These are phyloP conservation scores for Octodonta nipae DNA, from an alignment of 2,888 invertebrate genomes.

Conservation along the genomic window DNA sequence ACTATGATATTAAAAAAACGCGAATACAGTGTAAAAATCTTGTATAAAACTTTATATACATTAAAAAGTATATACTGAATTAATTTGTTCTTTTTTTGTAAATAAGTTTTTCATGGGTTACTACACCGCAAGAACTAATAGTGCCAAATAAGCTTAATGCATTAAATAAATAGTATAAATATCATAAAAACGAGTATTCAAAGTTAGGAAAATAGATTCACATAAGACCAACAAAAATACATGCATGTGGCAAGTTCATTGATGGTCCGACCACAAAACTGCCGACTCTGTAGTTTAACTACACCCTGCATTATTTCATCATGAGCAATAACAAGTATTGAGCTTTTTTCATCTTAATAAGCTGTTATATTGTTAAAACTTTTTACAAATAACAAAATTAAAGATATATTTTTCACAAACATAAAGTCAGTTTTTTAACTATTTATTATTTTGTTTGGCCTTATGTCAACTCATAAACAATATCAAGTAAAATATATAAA, in stretches of 20 bases:
- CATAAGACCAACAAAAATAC: constrained; percentile 5
- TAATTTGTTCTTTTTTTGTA: not conserved
- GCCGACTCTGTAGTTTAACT: constrained; percentile 1
- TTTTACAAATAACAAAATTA: no score
- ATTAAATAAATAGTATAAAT: constrained; percentile 11
- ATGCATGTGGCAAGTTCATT: not conserved
- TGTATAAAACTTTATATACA: constrained; percentile 12
- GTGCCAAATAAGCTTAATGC: no score
- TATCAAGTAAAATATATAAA: no score
- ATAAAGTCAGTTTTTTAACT: no score
- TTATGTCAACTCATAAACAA: no score
- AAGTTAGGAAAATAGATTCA: constrained; percentile 3
- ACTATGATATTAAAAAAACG: constrained; percentile 12
- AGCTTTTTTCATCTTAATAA: no score
- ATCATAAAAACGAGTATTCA: constrained; percentile 10
- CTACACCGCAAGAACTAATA: constrained; percentile 5
- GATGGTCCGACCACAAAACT: constrained; percentile 4
- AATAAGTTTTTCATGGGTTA: not conserved
- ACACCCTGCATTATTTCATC: constrained; percentile 1
- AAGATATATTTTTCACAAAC: no score
- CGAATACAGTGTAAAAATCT: not conserved
- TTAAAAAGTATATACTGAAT: constrained; percentile 7
- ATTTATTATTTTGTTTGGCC: no score
- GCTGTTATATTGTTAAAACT: no score
- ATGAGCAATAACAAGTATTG: no score